Evolutionary conservation across 2,888 invertebrate species (phyloP).

Genomic region (Stenchaetothrips biformis): DNA sequence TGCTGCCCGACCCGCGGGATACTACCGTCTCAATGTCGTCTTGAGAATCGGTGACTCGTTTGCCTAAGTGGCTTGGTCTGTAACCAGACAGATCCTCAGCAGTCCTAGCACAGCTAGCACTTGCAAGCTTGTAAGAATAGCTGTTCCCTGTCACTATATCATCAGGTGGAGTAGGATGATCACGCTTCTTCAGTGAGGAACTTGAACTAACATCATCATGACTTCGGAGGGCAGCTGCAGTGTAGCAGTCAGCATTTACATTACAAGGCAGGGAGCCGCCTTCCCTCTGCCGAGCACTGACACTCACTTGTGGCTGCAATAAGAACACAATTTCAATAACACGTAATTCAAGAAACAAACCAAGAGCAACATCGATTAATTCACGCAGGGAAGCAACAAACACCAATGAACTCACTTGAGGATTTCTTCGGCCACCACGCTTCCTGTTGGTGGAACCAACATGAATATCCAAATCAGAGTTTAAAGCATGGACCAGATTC

Average conservation of each 20-base stretch:
- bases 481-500: slow-evolving; percentile 49
- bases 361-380: neutral
- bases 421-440: slow-evolving; percentile 8
- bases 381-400: neutral
- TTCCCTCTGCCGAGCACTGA: slow-evolving; percentile 54
- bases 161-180: neutral
- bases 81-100: slow-evolving; percentile 10
- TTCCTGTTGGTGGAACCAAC: neutral
- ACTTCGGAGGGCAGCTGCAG: neutral
- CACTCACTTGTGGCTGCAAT: slow-evolving; percentile 5
- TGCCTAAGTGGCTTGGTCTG: neutral
- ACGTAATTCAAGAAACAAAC: neutral
- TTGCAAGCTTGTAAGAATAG: neutral
- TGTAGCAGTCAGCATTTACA: slow-evolving; percentile 47
- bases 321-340: neutral
- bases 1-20: slow-evolving; percentile 8
- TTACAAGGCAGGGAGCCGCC: slow-evolving; percentile 60
- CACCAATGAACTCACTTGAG: neutral
- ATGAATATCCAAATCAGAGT: neutral
- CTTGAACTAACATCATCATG: slow-evolving; percentile 1
- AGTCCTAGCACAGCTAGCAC: slow-evolving; percentile 2
- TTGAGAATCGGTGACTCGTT: neutral
- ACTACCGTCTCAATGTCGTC: slow-evolving; percentile 7
- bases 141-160: slow-evolving; percentile 1
- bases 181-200: neutral